Conservation (phyloP, 2,888 invertebrate species). For the Eilema depressum region DNA sequence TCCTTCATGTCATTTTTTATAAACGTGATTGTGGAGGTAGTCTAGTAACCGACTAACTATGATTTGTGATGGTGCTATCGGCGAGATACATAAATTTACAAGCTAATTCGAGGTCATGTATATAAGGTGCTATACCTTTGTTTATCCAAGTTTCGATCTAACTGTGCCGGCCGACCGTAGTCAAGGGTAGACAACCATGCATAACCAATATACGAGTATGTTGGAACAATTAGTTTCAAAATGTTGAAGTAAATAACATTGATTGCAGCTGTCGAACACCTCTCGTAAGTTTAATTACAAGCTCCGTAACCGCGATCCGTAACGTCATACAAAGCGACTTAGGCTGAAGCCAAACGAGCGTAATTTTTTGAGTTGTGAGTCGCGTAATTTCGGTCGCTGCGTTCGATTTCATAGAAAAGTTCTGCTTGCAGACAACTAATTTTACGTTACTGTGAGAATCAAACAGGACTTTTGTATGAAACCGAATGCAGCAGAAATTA, state of each 20-base stretch:
- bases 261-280: background rate
- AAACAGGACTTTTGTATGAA: too few species aligned
- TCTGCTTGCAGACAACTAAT: too few species aligned
- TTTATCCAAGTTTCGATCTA: slow-evolving; percentile 4
- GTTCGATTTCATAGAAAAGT: too few species aligned
- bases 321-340: background rate
- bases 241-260: background rate
- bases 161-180: background rate
- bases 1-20: background rate
- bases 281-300: background rate
- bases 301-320: too few species aligned
- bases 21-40: too few species aligned
- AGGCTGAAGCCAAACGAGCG: too few species aligned
- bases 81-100: slow-evolving; percentile 2
- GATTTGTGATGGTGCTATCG: slow-evolving; percentile 1
- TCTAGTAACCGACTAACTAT: background rate
- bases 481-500: too few species aligned
- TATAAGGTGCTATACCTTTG: background rate
- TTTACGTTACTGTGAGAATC: too few species aligned
- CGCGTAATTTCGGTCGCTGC: too few species aligned
- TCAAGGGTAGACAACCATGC: background rate
- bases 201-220: background rate
- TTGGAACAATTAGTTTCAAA: background rate
- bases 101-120: background rate
- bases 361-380: too few species aligned